Evolutionary conservation across 2,888 invertebrate species (phyloP), one percentile per base, ranked within the genome.

Genomic region (Temnothorax rugatulus): DNA sequence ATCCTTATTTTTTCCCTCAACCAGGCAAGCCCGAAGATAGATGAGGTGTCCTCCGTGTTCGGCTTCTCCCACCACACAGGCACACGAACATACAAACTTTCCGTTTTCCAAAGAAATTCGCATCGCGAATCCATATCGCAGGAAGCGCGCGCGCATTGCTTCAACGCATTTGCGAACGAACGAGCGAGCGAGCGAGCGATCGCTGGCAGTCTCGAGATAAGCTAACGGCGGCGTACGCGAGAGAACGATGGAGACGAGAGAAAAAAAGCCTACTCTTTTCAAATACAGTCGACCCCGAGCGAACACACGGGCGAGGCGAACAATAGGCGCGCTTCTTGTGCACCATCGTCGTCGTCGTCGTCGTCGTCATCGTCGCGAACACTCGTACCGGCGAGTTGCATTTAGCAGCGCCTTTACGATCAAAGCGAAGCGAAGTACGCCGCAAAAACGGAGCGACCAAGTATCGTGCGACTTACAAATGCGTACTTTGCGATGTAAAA

Each of bases 261-360:
- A n/a, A 25, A 34, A 75, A 47, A 63, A 11, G 18, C 7, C 4
- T n/a, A 54, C 54, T 66, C 66, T 44, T 77, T 66, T 54, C 76
- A 66, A 44, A 77, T 41, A 66, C 21, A 54, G 54, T 44, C 41
- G 41, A 50, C 38, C 47, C 29, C 15, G 15, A 75, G 52, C 59
- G 61, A 75, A 25, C 13, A 13, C 41, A 57, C 29, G 47, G 38
- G 29, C n/a, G n/a, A 13, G n/a, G 41, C 76, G 41, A 54, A 77
- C 76, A 77, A 77, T 77, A 44, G 29, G 38, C 29, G 25, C 41
- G n/a, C 50, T 76, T 76, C 76, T 77, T 66, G 18, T 25, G 57
- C n/a, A 25, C 41, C 52, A 50, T 38, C 44, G 44, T 44, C 34
- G 63, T 38, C 44, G 44, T 44, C 34, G 34, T 29, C 38, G 8